Evolutionary conservation across 2,888 invertebrate species (phyloP), one percentile per base, ranked within the genome.

Genomic region (Drosophila recens): DNA sequence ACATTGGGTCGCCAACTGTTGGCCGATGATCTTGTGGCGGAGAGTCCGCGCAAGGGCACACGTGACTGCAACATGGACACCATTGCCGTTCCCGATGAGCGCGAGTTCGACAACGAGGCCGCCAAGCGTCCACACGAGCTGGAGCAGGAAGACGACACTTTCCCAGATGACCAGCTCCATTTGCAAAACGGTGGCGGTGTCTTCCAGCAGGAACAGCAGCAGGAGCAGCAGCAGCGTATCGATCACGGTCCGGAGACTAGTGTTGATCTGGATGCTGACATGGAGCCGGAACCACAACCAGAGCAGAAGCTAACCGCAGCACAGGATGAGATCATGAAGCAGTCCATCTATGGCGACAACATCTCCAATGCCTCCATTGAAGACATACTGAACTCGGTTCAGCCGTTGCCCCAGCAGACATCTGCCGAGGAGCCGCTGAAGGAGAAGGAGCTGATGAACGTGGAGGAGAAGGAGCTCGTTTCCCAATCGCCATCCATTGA

Each of bases 31-130:
- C 92, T 96, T 48, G 93, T 96, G 42, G 94, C 96, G 0, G 95
- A 96, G 89, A 96, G 96, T 13, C 97, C 97, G 0, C 94, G 95
- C 76, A 96, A 96, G 90, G 95, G 95, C 0, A 68, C 49, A 30
- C 91, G 87, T 20, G 79, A 80, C 15, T 82, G 84, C 8, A 82
- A 91, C 58, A 92, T 93, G 91, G 92, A 92, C 53, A 73, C 89
- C 3, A 90, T 92, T 63, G 75, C 90, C 10, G 57, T 93, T 49
- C 93, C 93, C 11, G 87, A 85, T 38, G 91, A 91, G 67, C 79
- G 78, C 36, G 92, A 92, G 65, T 93, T 93, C 48, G 91, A 91
- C 27, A 59, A 79, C 30, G 93, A 92, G 68, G 92, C 91, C 11
- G 87, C 88, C n/a, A 76, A 87, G 65, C 91, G 93, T 34, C 93